Percentiles rank a stretch among this genome's conserved stretches.
phyloP scores from a whole-genome alignment of 2,888 invertebrate species.

The Prosopocoilus inquinatus region DNA sequence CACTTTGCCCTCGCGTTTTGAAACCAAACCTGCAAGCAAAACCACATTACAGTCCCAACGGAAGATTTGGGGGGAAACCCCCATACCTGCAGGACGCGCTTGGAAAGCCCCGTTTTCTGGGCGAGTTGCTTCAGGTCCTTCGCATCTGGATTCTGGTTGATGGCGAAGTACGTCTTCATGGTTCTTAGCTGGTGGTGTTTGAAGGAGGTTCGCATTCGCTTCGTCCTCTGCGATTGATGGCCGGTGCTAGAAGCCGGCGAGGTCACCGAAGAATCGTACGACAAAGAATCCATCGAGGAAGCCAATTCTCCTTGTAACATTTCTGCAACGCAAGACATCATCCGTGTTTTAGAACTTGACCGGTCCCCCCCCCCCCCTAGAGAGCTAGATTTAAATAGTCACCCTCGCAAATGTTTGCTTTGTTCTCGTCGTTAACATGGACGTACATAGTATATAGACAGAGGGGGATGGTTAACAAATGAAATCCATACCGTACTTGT shows the following conservation, averaged over 20 bases:
- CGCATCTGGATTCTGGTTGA: conserved; percentile 99
- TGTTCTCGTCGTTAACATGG: too few species aligned
- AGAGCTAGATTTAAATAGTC: too few species aligned
- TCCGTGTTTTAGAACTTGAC: too few species aligned
- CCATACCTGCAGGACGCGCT: conserved; percentile 92
- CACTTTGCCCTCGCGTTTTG: conserved; percentile 99
- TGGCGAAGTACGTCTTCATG: conserved; percentile 98
- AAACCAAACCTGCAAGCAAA: conserved; percentile 85
- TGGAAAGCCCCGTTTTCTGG: conserved; percentile 96
- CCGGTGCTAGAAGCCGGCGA: conserved; percentile 65
- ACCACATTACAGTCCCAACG: background rate
- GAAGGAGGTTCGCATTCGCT: conserved; percentile 98
- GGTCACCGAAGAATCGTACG: conserved; percentile 71
- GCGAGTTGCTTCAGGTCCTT: conserved; percentile 98
- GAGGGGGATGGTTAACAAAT: conserved; percentile 5
- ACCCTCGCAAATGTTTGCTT: too few species aligned
- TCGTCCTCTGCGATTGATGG: conserved; percentile 68
- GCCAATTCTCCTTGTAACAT: conserved; percentile 72
- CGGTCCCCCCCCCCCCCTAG: too few species aligned
- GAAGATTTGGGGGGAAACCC: background rate
- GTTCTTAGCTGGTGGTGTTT: conserved; percentile 98
- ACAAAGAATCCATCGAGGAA: conserved; percentile 74
- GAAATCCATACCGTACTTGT: conserved; percentile 17
- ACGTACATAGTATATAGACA: too few species aligned
- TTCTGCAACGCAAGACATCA: conserved; percentile 58